phyloP scores from a whole-genome alignment of 2,888 invertebrate genomes.

The Yponomeuta malinellus region DNA sequence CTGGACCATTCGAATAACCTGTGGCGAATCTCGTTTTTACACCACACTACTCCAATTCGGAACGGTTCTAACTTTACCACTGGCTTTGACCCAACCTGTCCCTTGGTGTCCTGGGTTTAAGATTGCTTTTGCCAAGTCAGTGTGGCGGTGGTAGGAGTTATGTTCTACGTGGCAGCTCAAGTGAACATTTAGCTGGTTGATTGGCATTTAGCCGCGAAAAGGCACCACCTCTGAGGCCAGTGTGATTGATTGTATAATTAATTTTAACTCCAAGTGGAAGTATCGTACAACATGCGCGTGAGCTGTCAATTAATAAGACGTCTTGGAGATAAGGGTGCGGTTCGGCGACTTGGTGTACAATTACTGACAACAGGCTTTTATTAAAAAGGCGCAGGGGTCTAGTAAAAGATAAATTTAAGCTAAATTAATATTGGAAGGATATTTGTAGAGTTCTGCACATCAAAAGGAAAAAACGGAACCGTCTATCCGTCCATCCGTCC shows the following conservation, averaged over 20 bases:
- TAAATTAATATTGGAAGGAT: too few species aligned
- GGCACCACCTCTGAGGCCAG: constrained; percentile 66
- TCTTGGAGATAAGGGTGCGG: constrained; percentile 60
- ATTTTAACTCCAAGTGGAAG: constrained; percentile 67
- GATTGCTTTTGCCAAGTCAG: background rate
- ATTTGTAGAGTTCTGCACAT: too few species aligned
- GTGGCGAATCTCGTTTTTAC: constrained; percentile 65
- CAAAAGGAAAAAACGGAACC: too few species aligned
- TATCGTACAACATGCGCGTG: constrained; percentile 53
- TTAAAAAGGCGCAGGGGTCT: too few species aligned
- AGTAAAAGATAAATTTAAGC: too few species aligned
- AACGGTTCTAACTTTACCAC: constrained; percentile 19
- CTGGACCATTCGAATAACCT: constrained; percentile 55
- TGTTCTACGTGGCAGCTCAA: constrained; percentile 35
- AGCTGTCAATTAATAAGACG: constrained; percentile 72
- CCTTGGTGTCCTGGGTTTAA: background rate
- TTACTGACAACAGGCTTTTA: background rate
- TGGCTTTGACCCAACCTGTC: background rate
- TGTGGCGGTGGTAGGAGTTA: background rate
- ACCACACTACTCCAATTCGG: constrained; percentile 35
- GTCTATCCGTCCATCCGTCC: too few species aligned
- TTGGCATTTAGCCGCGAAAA: constrained; percentile 70
- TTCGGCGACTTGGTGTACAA: background rate
- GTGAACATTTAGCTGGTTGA: constrained; percentile 63
- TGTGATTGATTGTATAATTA: constrained; percentile 73